phyloP scores from a whole-genome alignment of 2,113 vertebrate genomes.

The Dicaeum eximium region DNA sequence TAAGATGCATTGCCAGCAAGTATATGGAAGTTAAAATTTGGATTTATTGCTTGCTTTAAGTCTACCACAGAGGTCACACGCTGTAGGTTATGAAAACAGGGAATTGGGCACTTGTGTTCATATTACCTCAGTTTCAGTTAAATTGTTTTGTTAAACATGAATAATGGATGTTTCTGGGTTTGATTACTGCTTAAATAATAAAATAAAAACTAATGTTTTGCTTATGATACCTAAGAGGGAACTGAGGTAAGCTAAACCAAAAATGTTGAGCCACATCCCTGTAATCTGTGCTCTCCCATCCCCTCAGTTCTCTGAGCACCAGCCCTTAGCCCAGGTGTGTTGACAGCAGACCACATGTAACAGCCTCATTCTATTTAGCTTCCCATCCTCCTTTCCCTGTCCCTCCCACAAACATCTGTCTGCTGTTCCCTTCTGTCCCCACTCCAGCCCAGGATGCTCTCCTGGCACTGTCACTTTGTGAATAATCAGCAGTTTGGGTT shows the following conservation, averaged over 20 bases:
- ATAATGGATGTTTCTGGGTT: not conserved
- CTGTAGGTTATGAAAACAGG: slow-evolving; percentile 18
- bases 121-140: not conserved
- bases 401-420: not conserved
- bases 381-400: not conserved
- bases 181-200: not conserved
- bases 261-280: not conserved
- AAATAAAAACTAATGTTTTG: not conserved
- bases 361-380: not conserved
- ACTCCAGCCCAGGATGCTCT: not conserved
- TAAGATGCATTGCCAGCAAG: not conserved
- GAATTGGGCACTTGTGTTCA: not conserved
- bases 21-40: not conserved
- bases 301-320: not conserved
- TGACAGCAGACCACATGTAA: not conserved
- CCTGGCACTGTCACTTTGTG: not conserved
- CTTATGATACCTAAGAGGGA: not conserved
- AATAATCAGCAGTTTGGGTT: not conserved
- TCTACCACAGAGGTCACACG: not conserved
- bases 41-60: slow-evolving; percentile 6
- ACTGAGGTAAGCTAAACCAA: not conserved
- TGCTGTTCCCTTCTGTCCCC: not conserved
- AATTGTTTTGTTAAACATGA: not conserved
- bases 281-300: not conserved
- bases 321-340: not conserved